phyloP scores from a whole-genome alignment of 2,888 invertebrate genomes.

The Netelia melanura region DNA sequence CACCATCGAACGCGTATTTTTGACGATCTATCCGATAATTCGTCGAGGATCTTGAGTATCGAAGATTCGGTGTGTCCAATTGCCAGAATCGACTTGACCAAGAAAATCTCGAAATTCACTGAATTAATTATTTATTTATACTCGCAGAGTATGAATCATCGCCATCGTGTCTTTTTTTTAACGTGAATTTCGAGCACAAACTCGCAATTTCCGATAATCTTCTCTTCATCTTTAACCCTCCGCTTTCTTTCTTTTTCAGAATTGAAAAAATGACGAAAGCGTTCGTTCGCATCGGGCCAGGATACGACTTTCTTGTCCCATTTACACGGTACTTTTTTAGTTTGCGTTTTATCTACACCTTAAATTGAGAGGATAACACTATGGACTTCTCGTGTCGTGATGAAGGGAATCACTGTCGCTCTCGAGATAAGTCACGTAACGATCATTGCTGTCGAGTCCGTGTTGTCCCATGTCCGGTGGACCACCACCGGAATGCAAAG shows the following conservation, averaged over 20 bases:
- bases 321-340: constrained; percentile 9
- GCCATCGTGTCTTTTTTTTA: not conserved
- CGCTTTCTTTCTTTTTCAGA: constrained; percentile 14
- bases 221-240: not conserved
- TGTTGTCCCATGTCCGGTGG: constrained; percentile 88
- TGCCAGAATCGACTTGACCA: constrained; percentile 16
- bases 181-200: constrained; percentile 24
- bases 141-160: constrained; percentile 2
- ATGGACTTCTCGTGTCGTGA: constrained; percentile 87
- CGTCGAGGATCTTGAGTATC: not conserved
- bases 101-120: not conserved
- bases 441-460: constrained; percentile 92
- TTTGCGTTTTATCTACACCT: constrained; percentile 73
- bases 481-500: constrained; percentile 79
- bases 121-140: not conserved
- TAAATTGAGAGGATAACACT: constrained; percentile 81
- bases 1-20: not conserved
- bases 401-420: constrained; percentile 90
- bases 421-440: constrained; percentile 96
- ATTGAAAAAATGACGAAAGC: not conserved
- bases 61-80: constrained; percentile 9
- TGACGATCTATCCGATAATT: not conserved
- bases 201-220: not conserved
- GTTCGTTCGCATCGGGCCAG: constrained; percentile 10
- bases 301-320: not conserved